These are phyloP conservation scores for Pachydiplax longipennis DNA, from an alignment of 2,888 invertebrate species.

Conservation along the genomic window DNA sequence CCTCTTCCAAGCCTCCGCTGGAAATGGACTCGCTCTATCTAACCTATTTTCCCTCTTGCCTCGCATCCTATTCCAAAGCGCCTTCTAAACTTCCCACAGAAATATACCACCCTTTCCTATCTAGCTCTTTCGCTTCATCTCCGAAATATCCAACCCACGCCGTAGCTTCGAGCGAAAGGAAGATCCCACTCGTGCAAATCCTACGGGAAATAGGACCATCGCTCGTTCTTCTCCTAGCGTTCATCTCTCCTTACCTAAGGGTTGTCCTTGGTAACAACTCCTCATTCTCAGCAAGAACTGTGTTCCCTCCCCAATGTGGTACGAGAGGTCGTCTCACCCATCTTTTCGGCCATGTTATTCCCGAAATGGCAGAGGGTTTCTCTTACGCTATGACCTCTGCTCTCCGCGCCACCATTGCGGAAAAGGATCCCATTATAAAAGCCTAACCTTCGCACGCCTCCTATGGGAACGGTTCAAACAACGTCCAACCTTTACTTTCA, in stretches of 20 bases:
- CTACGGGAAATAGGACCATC: background rate
- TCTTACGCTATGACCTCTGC: background rate
- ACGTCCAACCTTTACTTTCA: background rate
- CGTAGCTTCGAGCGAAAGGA: too few species aligned
- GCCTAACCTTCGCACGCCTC: background rate
- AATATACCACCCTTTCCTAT: too few species aligned
- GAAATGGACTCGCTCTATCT: too few species aligned
- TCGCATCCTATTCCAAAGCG: too few species aligned
- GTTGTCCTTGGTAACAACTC: background rate
- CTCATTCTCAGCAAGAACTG: background rate
- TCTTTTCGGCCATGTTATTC: background rate
- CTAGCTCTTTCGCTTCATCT: too few species aligned
- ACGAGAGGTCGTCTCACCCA: background rate
- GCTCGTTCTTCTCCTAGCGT: background rate
- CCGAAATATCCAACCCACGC: too few species aligned
- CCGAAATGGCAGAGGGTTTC: background rate
- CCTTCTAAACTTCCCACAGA: too few species aligned
- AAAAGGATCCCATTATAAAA: background rate
- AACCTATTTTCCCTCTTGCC: too few species aligned
- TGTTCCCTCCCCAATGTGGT: background rate
- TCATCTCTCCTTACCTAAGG: background rate
- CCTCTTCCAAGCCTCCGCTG: too few species aligned
- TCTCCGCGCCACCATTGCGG: background rate
- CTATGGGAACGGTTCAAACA: background rate
- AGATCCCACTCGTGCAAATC: background rate